Percentiles rank a stretch among this genome's conserved stretches.
phyloP scores from a whole-genome alignment of 2,797 vertebrate genomes.

The Gymnocypris eckloni region DNA sequence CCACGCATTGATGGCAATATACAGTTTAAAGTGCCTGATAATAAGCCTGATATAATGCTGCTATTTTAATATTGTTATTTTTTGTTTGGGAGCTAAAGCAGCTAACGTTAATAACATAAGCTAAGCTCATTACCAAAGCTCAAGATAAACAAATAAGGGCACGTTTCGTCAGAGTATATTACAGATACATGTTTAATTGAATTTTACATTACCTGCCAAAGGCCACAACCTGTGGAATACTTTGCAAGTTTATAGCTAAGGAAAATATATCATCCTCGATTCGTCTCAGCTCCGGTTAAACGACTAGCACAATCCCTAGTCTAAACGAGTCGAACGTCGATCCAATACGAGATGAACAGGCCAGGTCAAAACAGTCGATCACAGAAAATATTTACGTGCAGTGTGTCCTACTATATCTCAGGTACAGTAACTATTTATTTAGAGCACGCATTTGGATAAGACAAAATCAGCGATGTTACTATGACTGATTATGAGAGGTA shows the following conservation, averaged over 20 bases:
- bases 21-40: background rate
- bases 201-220: constrained; percentile 42
- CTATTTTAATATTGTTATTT: background rate
- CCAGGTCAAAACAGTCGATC: background rate
- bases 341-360: background rate
- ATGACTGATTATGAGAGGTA: constrained; percentile 51
- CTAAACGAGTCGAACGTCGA: background rate
- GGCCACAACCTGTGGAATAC: background rate
- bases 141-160: background rate
- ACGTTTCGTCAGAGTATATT: background rate
- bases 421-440: no score
- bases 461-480: constrained; percentile 14
- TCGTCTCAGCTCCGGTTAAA: background rate
- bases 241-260: background rate
- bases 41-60: background rate
- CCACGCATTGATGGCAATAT: background rate
- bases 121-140: constrained; percentile 32
- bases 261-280: background rate
- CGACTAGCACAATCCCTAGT: constrained; percentile 15
- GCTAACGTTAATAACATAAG: constrained; percentile 37
- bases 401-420: background rate
- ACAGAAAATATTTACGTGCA: background rate
- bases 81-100: constrained; percentile 25
- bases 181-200: background rate
- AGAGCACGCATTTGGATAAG: background rate